Evolutionary conservation across 2,888 invertebrate genomes (phyloP).

Genomic region (Phengaris arion): DNA sequence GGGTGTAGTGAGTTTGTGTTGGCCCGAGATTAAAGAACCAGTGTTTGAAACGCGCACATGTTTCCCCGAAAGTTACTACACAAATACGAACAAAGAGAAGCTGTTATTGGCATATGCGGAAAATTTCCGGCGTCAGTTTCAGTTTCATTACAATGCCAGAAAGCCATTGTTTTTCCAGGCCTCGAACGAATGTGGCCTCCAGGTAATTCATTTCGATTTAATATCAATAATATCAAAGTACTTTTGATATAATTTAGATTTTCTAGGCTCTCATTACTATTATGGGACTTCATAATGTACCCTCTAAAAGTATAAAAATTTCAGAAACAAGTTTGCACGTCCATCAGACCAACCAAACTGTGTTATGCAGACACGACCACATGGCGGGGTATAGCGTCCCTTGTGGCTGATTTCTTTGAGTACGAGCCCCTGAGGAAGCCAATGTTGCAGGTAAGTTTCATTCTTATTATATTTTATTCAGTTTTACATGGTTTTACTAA

Average conservation of each 20-base stretch:
- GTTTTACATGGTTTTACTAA: neutral
- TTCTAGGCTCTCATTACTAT: neutral
- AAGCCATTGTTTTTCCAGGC: conserved; percentile 84
- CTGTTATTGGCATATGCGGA: conserved; percentile 86
- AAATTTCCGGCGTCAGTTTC: conserved; percentile 87
- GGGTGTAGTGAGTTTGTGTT: conserved; percentile 82
- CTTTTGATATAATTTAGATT: too few relatives aligned
- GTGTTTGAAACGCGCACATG: conserved; percentile 79
- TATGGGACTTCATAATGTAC: neutral
- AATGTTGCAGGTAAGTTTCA: conserved; percentile 82
- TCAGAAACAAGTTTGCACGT: conserved; percentile 94
- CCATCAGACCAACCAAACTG: conserved; percentile 88
- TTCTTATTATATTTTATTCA: neutral
- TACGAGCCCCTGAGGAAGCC: conserved; percentile 85
- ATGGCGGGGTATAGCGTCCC: conserved; percentile 85
- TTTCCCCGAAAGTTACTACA: conserved; percentile 83
- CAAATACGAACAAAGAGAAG: conserved; percentile 84
- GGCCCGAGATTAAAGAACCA: conserved; percentile 79
- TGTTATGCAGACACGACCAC: conserved; percentile 84
- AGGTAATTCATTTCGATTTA: conserved; percentile 68
- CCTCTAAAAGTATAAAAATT: conserved; percentile 37
- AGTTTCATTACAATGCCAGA: conserved; percentile 77
- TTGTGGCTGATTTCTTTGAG: conserved; percentile 88
- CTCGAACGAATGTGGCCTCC: conserved; percentile 87
- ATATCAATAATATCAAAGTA: neutral